A percentile compares a stretch with the other conserved stretches of the same genome.
Conservation (phyloP, 1,140 invertebrate genomes). For the Lycorma delicatula region DNA sequence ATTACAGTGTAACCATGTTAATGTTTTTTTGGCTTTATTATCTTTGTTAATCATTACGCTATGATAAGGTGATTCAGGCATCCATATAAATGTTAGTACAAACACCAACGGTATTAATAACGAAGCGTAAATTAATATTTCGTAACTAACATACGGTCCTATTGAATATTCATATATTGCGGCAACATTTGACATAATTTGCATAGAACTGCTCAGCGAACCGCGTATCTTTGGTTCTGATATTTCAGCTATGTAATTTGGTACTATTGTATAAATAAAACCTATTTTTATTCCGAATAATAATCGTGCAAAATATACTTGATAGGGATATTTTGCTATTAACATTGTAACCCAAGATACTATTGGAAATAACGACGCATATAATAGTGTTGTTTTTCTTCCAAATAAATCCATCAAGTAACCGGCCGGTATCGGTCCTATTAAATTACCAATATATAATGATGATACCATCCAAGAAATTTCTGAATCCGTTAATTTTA, state of each 20-base stretch:
- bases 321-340: not conserved
- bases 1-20: constrained; percentile 51
- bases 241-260: constrained; percentile 82
- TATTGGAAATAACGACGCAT: constrained; percentile 41
- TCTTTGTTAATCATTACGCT: constrained; percentile 49
- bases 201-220: constrained; percentile 60
- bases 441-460: too few species aligned
- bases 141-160: constrained; percentile 63
- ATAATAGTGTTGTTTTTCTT: too few species aligned
- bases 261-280: constrained; percentile 61
- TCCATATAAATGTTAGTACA: constrained; percentile 53
- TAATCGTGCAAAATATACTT: constrained; percentile 20
- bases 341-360: constrained; percentile 44
- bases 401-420: too few species aligned
- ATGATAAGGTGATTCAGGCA: constrained; percentile 76
- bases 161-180: constrained; percentile 60
- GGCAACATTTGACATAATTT: constrained; percentile 68
- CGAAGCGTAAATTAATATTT: constrained; percentile 52
- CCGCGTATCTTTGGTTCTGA: constrained; percentile 33
- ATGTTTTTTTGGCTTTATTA: constrained; percentile 49
- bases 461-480: too few species aligned
- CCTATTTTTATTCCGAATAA: constrained; percentile 55
- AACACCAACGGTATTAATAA: constrained; percentile 51
- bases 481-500: constrained; percentile 5
- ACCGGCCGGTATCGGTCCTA: too few species aligned